A percentile compares a stretch with the other conserved stretches of the same genome.
phyloP scores from a whole-genome alignment of 2,888 invertebrate genomes.

The Drosophila kanekoi region DNA sequence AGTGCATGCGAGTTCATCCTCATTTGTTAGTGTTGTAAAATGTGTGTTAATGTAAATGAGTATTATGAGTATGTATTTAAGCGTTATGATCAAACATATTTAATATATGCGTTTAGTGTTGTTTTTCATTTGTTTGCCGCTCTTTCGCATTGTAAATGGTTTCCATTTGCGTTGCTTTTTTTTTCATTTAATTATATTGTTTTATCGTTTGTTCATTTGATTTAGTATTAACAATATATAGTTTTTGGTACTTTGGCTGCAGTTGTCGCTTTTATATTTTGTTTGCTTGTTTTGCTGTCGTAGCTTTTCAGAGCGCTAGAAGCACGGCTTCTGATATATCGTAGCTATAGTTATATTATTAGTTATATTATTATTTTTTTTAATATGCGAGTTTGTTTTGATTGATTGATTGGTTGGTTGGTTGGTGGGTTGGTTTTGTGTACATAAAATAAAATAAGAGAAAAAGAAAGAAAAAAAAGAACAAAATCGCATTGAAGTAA shows the following conservation, averaged over 20 bases:
- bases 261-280: constrained; percentile 30
- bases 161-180: constrained; percentile 76
- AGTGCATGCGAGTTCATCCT: constrained; percentile 19
- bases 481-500: constrained; percentile 71
- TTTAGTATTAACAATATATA: constrained; percentile 20
- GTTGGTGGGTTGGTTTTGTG: constrained; percentile 74
- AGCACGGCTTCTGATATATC: constrained; percentile 85
- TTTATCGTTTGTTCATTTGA: constrained; percentile 14
- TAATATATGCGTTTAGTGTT: constrained; percentile 13
- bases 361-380: constrained; percentile 27
- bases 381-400: constrained; percentile 16
- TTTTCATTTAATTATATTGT: constrained; percentile 7
- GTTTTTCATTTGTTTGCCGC: constrained; percentile 16
- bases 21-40: constrained; percentile 32
- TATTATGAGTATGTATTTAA: constrained; percentile 40
- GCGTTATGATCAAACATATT: constrained; percentile 34
- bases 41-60: constrained; percentile 41
- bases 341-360: constrained; percentile 76
- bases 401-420: constrained; percentile 56
- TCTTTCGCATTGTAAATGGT: constrained; percentile 53
- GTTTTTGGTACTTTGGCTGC: constrained; percentile 71
- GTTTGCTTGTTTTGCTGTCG: constrained; percentile 25
- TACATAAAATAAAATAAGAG: constrained; percentile 78
- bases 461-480: constrained; percentile 73
- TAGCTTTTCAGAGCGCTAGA: constrained; percentile 81